phyloP scores from a whole-genome alignment of 2,113 vertebrate genomes.

The Catharus fuscescens region DNA sequence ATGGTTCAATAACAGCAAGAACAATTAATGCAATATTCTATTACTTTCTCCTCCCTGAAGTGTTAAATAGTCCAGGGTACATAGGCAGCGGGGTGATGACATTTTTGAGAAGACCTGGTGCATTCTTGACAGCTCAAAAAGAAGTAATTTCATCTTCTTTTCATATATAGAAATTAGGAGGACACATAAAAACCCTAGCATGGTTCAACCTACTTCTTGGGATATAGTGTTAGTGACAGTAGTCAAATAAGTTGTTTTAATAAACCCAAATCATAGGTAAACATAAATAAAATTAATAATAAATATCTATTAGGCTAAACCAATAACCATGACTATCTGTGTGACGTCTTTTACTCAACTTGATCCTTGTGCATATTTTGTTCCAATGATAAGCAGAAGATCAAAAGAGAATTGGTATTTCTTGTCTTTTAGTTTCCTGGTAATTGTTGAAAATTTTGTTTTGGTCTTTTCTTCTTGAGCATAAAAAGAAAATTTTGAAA shows the following conservation, averaged over 20 bases:
- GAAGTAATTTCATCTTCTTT: constrained; percentile 34
- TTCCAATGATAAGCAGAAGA: background rate
- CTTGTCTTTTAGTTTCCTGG: background rate
- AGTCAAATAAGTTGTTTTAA: background rate
- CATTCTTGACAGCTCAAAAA: constrained; percentile 42
- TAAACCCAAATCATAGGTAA: background rate
- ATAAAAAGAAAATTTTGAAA: background rate
- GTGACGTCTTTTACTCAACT: background rate
- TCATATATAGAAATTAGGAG: constrained; percentile 3
- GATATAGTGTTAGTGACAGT: background rate
- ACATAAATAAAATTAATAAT: background rate
- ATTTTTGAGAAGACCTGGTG: constrained; percentile 50
- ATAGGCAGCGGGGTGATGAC: constrained; percentile 19
- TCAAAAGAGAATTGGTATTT: background rate
- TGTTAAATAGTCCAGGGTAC: constrained; percentile 38
- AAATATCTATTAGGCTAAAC: background rate
- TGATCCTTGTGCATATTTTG: background rate
- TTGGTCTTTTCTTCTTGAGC: background rate
- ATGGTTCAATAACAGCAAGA: constrained; percentile 18
- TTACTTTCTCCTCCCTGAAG: background rate
- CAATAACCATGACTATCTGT: background rate
- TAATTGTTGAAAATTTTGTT: background rate
- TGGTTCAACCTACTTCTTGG: background rate
- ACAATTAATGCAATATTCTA: constrained; percentile 53
- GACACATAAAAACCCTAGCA: background rate